Base-by-base conservation (phyloP, 37 sponge, comb jelly and placozoan species). In the Beroe ovata region DNA sequence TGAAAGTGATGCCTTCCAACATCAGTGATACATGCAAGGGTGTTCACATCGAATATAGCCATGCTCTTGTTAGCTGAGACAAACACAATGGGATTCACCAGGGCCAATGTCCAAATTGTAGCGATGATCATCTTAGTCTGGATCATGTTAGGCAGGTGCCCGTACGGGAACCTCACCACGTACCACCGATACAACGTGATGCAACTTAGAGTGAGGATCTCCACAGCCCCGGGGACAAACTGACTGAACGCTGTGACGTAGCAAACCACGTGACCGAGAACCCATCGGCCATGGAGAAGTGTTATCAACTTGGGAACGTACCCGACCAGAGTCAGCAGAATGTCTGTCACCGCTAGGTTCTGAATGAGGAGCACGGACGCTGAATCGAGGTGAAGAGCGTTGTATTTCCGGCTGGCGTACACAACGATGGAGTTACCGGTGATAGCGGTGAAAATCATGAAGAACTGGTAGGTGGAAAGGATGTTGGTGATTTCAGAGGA, bases 381-480 rank as follows among this genome's bases (percentile, higher is more conserved):
- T 1, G 84, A 26, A 29, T 77, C 84, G 25, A 77, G 84, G 84
- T 77, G 84, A 3, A 77, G 35, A 23, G 84, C 84, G 47, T 77
- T 77, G 84, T 22, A 77, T 54, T 22, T 77, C 54, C 47, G 39
- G 84, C 36, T 42, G 38, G 84, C 84, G 47, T 77, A 77, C 28
- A 77, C 54, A 1, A 77, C 84, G 41, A 77, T 42, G n/a, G 54
- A 42, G 84, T 77, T 77, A 42, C 84, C 84, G 47, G 33, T 6
- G 3, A 77, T 39, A 26, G 84, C 84, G 1, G 54, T 42, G 23
- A 54, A 32, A 21, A 77, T 77, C 84, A 77, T 77, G n/a, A 77
- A 19, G 84, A 77, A 77, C 84, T 77, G 84, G 84, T 77, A 77
- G 54, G 22, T 36, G 84, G 21, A 40, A n/a, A 77, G 84, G 84